phyloP scores from a whole-genome alignment of 2,888 invertebrate genomes.

The Erebia epiphron region DNA sequence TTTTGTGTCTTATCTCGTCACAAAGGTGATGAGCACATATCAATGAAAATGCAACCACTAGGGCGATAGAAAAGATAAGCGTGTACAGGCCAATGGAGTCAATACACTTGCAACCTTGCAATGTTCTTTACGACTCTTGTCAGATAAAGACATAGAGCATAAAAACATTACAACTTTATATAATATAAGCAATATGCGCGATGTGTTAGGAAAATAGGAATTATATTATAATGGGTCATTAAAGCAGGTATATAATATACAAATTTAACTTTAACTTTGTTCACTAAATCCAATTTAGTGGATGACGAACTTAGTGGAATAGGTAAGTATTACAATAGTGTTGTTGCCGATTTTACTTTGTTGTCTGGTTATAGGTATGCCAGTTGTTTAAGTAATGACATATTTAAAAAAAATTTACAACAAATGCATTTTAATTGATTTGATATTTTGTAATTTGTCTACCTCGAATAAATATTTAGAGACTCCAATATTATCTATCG shows the following conservation, averaged over 20 bases:
- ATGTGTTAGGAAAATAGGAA: constrained; percentile 5
- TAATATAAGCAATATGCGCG: constrained; percentile 48
- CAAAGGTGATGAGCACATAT: constrained; percentile 49
- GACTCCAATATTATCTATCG: background rate
- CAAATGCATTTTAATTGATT: background rate
- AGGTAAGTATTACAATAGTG: background rate
- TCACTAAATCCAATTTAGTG: background rate
- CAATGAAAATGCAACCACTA: constrained; percentile 59
- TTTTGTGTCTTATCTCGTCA: constrained; percentile 53
- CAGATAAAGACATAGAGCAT: constrained; percentile 79
- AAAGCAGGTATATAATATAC: background rate
- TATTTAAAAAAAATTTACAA: background rate
- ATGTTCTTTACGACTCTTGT: constrained; percentile 76
- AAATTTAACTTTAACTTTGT: background rate
- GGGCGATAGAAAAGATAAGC: constrained; percentile 71
- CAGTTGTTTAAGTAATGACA: background rate
- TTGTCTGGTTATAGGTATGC: background rate
- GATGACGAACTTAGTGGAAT: constrained; percentile 10
- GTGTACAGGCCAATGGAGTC: constrained; percentile 77
- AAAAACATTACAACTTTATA: constrained; percentile 67
- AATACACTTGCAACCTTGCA: constrained; percentile 81
- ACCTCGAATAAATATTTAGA: background rate
- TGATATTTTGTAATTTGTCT: background rate
- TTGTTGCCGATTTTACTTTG: constrained; percentile 4
- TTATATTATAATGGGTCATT: background rate